A percentile compares a stretch with the other conserved stretches of the same genome.
Conservation (phyloP, 2,113 vertebrate genomes). For the Corythaixoides concolor region DNA sequence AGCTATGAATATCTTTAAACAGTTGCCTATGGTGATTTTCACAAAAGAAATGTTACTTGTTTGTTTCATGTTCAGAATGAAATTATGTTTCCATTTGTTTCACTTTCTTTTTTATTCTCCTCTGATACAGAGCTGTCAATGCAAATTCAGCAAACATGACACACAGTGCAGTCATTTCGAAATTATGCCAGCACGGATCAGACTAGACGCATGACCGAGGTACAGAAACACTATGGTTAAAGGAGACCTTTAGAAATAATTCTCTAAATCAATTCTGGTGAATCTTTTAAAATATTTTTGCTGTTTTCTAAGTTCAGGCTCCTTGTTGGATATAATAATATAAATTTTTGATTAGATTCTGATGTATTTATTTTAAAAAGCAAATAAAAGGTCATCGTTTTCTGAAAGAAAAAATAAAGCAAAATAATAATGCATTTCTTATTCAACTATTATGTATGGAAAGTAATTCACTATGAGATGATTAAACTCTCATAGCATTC, state of each 20-base stretch:
- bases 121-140: background rate
- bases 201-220: background rate
- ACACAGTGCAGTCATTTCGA: background rate
- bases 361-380: background rate
- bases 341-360: background rate
- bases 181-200: background rate
- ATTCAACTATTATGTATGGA: background rate
- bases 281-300: background rate
- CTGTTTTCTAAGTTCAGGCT: background rate
- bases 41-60: background rate
- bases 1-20: background rate
- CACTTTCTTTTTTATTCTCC: background rate
- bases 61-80: background rate
- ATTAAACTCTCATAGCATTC: constrained; percentile 44
- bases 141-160: background rate
- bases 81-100: background rate
- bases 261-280: background rate
- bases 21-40: background rate
- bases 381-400: constrained; percentile 37
- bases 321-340: background rate
- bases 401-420: background rate
- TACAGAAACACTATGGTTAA: background rate
- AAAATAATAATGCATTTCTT: background rate
- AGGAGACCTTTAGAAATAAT: background rate
- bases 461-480: constrained; percentile 10